Base-by-base conservation (phyloP, 1,140 invertebrate species). In the Parapsyche elsis region DNA sequence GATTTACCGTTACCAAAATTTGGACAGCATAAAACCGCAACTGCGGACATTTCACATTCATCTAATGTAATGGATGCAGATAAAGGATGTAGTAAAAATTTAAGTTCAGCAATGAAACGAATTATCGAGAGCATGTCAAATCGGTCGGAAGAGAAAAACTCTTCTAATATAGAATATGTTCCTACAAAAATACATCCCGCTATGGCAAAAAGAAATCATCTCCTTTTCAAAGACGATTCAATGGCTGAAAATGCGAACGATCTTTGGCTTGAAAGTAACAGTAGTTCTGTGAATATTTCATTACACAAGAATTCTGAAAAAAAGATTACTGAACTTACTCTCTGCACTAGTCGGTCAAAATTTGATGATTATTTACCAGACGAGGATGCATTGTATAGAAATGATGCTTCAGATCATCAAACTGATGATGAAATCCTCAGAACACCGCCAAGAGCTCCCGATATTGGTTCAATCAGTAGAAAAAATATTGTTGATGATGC, bases 321-420 rank as follows among this genome's bases (percentile, higher is more conserved):
- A 7, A 44, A 59, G 12, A 21, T 45, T 14, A 46, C 19, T 24
- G 74, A 82, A 2, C 5, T 71, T 26, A 26, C 10, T 23, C 21
- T 64, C 0, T n/a, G 9, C 45, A 74, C 46, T 46, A 24, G 61
- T 1, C 44, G 19, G n/a, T 38, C 78, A 10, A 76, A 75, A 14
- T 76, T 74, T 21, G 71, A 75, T n/a, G 74, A 83, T 49, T 81
- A 83, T 57, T 30, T 79, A 23, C 74, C 82, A 9, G 88, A 89
- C 80, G 88, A 90, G 83, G 88, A 90, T 80, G 88, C 85, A 79
- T 85, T 90, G 23, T 90, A 90, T 81, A 87, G 85, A 85, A 78
- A 85, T 59, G 19, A 64, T 67, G 86, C 86, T 83, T 78, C 84
- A n/a, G 71, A 82, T 73, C 83, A 84, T 23, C 67, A 64, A 14